Base-by-base conservation (phyloP, 2,888 invertebrate species). In the Adelphocoris suturalis region DNA sequence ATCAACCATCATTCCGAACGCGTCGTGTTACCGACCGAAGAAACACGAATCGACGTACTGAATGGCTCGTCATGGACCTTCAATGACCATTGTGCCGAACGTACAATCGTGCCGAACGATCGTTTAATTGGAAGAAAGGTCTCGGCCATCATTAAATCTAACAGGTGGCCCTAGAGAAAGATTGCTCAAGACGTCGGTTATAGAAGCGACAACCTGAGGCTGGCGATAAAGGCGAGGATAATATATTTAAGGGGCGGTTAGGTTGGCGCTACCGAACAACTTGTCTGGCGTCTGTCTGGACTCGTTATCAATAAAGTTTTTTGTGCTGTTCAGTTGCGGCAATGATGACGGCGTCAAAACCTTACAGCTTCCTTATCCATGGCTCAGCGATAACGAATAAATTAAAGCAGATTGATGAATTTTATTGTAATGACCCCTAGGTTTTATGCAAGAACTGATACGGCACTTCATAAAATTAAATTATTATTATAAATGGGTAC, bases 71-170 rank as follows among this genome's bases (percentile, higher is more conserved):
- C 37, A 37, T 7, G 7, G 37, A 7, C 7, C 5, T 11, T 52
- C 5, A 57, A 57, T 57, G 57, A n/a, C 57, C n/a, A 57, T 57
- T 57, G 57, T n/a, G n/a, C n/a, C n/a, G n/a, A n/a, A n/a, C n/a
- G n/a, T 57, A n/a, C 7, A n/a, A 16, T n/a, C 12, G 57, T 14
- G n/a, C 57, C 37, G 37, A n/a, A 57, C 57, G 57, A 57, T 14
- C 57, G n/a, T 57, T 57, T 57, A n/a, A 57, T 57, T 14, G n/a
- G 1, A 57, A 57, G 57, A 57, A 57, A 57, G 57, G 57, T 57
- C n/a, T n/a, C 37, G 7, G 37, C n/a, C 57, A n/a, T n/a, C 57
- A n/a, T 57, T 57, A 57, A 16, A 16, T n/a, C n/a, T 5, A 57
- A 57, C 57, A 57, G 57, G 57, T 57, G 57, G 57, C 57, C 52